phyloP scores from a whole-genome alignment of 2,113 vertebrate species.

The Phaethornis superciliosus region DNA sequence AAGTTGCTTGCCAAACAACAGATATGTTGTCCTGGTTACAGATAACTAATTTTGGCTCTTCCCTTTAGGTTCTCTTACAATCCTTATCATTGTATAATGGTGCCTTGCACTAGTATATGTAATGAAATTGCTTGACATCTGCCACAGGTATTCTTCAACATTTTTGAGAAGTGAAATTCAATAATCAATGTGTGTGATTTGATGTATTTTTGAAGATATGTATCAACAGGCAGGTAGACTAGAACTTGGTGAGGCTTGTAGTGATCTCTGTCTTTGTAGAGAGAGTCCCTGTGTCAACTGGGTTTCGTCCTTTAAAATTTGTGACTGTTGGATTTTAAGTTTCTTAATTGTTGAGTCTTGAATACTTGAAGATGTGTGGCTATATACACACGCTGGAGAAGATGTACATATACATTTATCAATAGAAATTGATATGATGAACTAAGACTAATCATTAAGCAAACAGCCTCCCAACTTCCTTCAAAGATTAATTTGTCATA shows the following conservation, averaged over 20 bases:
- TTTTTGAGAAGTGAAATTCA: neutral
- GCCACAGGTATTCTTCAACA: neutral
- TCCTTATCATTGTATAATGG: neutral
- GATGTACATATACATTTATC: accelerated
- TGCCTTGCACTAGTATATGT: neutral
- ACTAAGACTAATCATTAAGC: neutral
- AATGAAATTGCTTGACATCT: neutral
- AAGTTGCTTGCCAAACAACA: neutral
- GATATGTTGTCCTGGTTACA: neutral
- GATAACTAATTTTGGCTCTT: neutral
- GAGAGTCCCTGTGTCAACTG: neutral
- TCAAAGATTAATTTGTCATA: neutral
- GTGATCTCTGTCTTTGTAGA: neutral
- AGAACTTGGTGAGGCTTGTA: neutral
- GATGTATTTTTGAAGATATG: neutral
- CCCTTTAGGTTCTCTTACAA: neutral
- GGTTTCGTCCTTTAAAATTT: neutral
- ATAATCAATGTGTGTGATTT: neutral
- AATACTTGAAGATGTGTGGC: neutral
- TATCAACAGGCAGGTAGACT: neutral
- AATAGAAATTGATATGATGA: neutral
- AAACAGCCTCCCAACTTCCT: neutral
- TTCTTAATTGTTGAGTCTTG: neutral
- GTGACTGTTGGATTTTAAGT: accelerated
- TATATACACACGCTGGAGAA: neutral